Conservation (phyloP, 2,113 vertebrate genomes). For the Pseudolaguvia tuberculata region DNA sequence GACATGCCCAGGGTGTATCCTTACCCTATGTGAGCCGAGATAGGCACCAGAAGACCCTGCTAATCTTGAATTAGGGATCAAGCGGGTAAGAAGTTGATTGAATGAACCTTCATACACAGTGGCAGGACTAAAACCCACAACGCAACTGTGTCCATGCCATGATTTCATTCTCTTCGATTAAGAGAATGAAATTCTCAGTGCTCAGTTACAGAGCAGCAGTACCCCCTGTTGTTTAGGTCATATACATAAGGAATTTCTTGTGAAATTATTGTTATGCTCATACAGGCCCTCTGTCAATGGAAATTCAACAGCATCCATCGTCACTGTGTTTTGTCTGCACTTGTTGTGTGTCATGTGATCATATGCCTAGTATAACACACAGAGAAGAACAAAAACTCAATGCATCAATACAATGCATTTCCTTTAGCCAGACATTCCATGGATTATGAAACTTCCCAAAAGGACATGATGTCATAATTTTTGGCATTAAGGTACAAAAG, state of each 20-base stretch:
- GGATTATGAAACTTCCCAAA: slow-evolving; percentile 50
- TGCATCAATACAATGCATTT: slow-evolving; percentile 30
- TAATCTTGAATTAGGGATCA: no score
- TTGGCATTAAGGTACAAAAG: slow-evolving; percentile 44
- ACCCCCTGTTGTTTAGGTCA: slow-evolving; percentile 8
- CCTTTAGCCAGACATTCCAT: slow-evolving; percentile 38
- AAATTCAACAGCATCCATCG: slow-evolving; percentile 34
- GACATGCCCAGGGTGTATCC: no score
- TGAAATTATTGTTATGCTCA: slow-evolving; percentile 34
- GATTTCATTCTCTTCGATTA: background rate
- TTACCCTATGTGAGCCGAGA: no score
- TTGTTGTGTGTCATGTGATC: slow-evolving; percentile 30
- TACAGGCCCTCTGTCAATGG: slow-evolving; percentile 36
- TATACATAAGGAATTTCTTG: background rate
- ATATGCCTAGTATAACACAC: slow-evolving; percentile 38
- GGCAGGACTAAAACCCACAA: no score
- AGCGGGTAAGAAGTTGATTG: no score
- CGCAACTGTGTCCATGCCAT: background rate
- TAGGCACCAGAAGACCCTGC: no score
- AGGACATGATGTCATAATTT: slow-evolving; percentile 62
- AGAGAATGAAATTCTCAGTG: no score
- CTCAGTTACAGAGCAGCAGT: no score
- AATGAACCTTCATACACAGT: no score
- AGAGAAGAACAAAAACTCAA: slow-evolving; percentile 39
- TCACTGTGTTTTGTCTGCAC: slow-evolving; percentile 38